A percentile compares a stretch with the other conserved stretches of the same genome.
Evolutionary conservation across 2,888 invertebrate species (phyloP).

Genomic region (Pachydiplax longipennis): DNA sequence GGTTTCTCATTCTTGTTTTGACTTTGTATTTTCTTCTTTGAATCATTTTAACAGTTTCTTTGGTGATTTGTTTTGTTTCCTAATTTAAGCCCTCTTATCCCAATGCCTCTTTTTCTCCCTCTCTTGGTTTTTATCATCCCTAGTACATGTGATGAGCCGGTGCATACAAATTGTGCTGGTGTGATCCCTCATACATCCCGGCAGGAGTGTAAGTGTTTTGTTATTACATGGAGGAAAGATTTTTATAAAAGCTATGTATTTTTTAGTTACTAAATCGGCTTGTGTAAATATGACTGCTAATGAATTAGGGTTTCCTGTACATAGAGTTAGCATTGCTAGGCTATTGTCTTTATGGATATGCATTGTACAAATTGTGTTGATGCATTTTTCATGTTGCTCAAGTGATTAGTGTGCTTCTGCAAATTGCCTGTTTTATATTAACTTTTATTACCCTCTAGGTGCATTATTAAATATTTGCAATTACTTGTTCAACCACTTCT

Average conservation of each 20-base stretch:
- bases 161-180: conserved; percentile 36
- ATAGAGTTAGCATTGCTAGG: background rate
- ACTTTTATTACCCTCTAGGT: background rate
- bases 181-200: conserved; percentile 17
- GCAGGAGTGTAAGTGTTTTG: conserved; percentile 31
- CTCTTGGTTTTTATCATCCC: conserved; percentile 26
- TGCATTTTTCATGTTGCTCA: conserved; percentile 14
- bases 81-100: conserved; percentile 13
- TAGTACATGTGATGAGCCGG: conserved; percentile 41
- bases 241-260: background rate
- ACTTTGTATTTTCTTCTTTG: background rate
- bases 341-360: background rate
- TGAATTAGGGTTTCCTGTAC: background rate
- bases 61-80: conserved; percentile 31
- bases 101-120: conserved; percentile 8
- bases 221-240: conserved; percentile 5
- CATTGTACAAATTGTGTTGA: background rate
- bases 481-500: background rate
- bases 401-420: conserved; percentile 22
- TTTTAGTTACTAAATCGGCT: conserved; percentile 3
- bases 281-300: conserved; percentile 1
- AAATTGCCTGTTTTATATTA: background rate
- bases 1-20: background rate
- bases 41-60: background rate
- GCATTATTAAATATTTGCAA: background rate